Conservation (phyloP, 2,797 vertebrate genomes). For the Argya squamiceps region DNA sequence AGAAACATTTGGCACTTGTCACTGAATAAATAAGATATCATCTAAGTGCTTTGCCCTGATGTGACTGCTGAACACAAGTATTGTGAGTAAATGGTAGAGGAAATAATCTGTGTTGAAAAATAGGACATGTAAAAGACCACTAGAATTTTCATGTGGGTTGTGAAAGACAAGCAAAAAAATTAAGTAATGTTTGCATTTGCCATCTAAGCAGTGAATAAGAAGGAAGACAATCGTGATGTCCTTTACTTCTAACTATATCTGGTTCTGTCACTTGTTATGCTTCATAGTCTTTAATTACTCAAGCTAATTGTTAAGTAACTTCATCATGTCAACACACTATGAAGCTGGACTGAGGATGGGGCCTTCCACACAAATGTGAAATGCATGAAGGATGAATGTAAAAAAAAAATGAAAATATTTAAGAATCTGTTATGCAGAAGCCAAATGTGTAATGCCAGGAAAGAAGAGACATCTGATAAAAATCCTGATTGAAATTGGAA, state of each 20-base stretch:
- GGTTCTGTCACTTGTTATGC: neutral
- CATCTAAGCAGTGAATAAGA: neutral
- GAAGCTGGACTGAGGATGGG: neutral
- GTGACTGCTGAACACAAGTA: neutral
- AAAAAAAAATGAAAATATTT: neutral
- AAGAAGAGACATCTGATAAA: neutral
- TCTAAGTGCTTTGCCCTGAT: neutral
- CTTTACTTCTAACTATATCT: neutral
- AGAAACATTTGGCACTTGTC: neutral
- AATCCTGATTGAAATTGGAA: neutral
- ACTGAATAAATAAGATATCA: neutral
- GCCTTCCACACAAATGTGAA: neutral
- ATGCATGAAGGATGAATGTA: neutral
- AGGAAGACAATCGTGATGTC: neutral
- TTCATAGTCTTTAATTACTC: constrained; percentile 4
- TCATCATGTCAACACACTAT: neutral
- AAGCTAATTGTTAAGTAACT: neutral
- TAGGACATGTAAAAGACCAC: neutral
- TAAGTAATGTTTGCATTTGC: neutral
- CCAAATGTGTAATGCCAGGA: neutral
- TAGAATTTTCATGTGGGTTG: neutral
- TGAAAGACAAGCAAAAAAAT: neutral
- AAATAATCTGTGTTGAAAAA: neutral
- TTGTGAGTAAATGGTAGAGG: neutral
- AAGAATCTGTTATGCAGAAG: neutral